Evolutionary conservation across 1,140 invertebrate species (phyloP).

Genomic region (Hetaerina americana): DNA sequence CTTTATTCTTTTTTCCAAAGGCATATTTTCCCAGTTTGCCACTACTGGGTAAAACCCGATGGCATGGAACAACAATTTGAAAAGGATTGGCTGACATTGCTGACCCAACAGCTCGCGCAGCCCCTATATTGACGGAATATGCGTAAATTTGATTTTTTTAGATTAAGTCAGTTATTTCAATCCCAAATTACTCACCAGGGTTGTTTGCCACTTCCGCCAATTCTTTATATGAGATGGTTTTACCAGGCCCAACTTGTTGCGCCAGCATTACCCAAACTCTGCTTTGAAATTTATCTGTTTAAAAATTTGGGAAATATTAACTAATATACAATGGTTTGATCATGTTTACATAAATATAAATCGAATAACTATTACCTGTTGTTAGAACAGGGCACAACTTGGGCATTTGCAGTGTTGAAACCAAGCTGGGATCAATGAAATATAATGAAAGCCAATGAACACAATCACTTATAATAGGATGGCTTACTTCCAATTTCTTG

Average conservation of each 20-base stretch:
- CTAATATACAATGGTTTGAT: not conserved
- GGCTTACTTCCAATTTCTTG: not conserved
- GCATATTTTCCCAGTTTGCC: constrained; percentile 2
- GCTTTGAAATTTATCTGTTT: not conserved
- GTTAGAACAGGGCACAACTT: not conserved
- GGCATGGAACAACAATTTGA: constrained; percentile 7
- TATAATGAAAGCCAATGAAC: not conserved
- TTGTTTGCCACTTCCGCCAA: not conserved
- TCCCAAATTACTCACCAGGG: not conserved
- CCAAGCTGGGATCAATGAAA: not conserved
- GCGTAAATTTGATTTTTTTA: not conserved
- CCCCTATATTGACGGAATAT: not conserved
- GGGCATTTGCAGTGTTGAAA: not conserved
- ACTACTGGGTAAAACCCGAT: not conserved
- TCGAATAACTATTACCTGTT: not conserved
- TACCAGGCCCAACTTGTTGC: not conserved
- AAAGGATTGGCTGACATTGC: constrained; percentile 8
- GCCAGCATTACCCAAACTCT: not conserved
- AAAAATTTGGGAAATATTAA: not conserved
- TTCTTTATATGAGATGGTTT: not conserved
- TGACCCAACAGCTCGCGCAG: constrained; percentile 5
- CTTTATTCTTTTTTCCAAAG: not conserved
- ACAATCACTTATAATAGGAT: not conserved
- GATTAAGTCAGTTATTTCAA: not conserved
- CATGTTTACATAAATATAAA: not conserved